A percentile compares a stretch with the other conserved stretches of the same genome.
Evolutionary conservation across 2,113 vertebrate genomes (phyloP).

Genomic region (Anhinga rufa): DNA sequence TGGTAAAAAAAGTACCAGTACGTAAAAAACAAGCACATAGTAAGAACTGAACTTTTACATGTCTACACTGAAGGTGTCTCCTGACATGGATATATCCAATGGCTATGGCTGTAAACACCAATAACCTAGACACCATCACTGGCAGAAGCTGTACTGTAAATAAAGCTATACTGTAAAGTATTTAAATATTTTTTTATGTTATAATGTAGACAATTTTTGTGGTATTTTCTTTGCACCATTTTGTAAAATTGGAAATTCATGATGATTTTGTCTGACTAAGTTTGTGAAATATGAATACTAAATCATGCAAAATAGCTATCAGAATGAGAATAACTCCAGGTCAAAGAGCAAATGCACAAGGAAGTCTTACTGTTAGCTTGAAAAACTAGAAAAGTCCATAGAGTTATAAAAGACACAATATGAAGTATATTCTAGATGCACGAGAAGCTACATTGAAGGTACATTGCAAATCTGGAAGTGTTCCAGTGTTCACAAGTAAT

Average conservation of each 20-base stretch:
- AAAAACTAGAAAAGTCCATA: neutral
- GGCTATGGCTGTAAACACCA: neutral
- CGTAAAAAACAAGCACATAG: neutral
- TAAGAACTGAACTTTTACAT: neutral
- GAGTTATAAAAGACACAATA: neutral
- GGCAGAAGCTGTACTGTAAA: neutral
- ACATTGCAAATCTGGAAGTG: neutral
- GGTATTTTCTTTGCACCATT: neutral
- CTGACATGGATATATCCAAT: neutral
- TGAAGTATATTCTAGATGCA: neutral
- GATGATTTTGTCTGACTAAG: neutral
- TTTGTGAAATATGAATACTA: neutral
- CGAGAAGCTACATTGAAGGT: neutral
- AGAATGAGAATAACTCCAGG: neutral
- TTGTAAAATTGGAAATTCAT: neutral
- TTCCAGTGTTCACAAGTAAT: neutral
- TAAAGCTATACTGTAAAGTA: neutral
- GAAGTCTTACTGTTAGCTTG: neutral
- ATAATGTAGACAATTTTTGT: neutral
- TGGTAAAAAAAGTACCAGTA: neutral
- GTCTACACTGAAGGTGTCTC: neutral
- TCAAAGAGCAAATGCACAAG: neutral
- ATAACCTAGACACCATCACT: neutral
- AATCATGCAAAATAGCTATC: neutral
- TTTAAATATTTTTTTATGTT: too few species aligned